Base-by-base conservation (phyloP, 2,113 vertebrate species). In the Axis porcinus region DNA sequence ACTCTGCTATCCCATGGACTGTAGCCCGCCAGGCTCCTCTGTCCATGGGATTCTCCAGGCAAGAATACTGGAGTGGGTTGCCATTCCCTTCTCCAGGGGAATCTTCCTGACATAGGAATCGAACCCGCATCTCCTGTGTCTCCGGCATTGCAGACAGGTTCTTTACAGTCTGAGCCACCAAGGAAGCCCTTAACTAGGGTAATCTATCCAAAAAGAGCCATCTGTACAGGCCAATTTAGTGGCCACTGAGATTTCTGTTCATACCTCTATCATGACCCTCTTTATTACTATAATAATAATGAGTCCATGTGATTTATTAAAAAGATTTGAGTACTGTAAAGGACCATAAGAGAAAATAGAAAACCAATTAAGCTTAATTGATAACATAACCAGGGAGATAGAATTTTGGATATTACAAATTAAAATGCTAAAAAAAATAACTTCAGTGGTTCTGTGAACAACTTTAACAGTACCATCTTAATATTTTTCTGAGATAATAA, bases 341-440 rank as follows among this genome's bases (percentile, higher is more conserved):
- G 17, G 67, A 43, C 21, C 16, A 25, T 60, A 74, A 62, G 30
- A 84, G 27, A 89, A 94, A 91, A 94, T 6, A 74, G 27, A 67
- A 67, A 67, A 76, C 67, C 11, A 83, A 43, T 54, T 27, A 45
- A 88, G 84, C 4, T 86, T 54, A n/a, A 28, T 45, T 28, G 89
- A 27, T 45, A 89, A 45, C 13, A 19, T 83, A 95, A 12, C 14
- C 14, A 60, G 60, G 57, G 67, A 62, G 43, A 57, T 52, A 91
- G 21, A 36, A 74, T 74, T 85, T 79, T 15, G 19, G 2, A 43
- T 90, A 91, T 90, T 54, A 60, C 1, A 93, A 92, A 28, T 5
- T 10, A 79, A 82, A 47, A 19, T 33, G 54, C 64, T 67, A 57
- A 94, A 94, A 94, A 60, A 58, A 55, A 54, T 84, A 86, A 45